Percentiles rank a stretch among this genome's conserved stretches.
These are phyloP conservation scores for Acropternis orthonyx DNA, from an alignment of 2,797 vertebrate species.

Conservation along the genomic window DNA sequence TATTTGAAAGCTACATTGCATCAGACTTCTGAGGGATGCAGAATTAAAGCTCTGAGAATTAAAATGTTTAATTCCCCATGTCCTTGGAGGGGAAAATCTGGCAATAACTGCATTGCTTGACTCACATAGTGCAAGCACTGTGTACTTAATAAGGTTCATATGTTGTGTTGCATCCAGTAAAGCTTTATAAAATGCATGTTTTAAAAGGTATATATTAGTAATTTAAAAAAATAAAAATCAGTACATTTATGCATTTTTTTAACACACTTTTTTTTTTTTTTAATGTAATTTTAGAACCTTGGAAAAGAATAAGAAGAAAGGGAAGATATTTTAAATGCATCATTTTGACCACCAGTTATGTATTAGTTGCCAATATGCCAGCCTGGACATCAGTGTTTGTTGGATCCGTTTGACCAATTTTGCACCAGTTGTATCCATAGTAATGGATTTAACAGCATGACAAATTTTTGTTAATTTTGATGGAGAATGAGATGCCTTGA, in stretches of 20 bases:
- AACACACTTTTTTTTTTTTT: background rate
- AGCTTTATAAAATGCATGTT: background rate
- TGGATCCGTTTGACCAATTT: constrained; percentile 80
- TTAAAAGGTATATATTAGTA: background rate
- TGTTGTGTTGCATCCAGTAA: background rate
- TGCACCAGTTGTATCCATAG: constrained; percentile 83
- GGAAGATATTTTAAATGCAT: constrained; percentile 95
- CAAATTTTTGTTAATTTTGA: constrained; percentile 81
- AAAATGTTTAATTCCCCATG: background rate
- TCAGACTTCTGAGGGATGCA: background rate
- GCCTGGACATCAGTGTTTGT: constrained; percentile 88
- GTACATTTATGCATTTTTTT: background rate
- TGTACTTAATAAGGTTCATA: background rate
- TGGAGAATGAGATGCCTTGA: constrained; percentile 81
- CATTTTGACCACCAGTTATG: constrained; percentile 77
- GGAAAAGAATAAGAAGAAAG: constrained; percentile 99
- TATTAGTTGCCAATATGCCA: constrained; percentile 89
- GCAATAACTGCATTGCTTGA: background rate
- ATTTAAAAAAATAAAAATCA: background rate
- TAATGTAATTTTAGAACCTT: constrained; percentile 83
- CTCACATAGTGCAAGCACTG: background rate
- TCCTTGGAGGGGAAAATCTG: background rate
- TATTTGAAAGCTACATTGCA: background rate
- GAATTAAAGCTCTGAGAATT: background rate
- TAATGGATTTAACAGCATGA: constrained; percentile 86